Base-by-base conservation (phyloP, 2,888 invertebrate species). In the Ormyrus pomaceus region DNA sequence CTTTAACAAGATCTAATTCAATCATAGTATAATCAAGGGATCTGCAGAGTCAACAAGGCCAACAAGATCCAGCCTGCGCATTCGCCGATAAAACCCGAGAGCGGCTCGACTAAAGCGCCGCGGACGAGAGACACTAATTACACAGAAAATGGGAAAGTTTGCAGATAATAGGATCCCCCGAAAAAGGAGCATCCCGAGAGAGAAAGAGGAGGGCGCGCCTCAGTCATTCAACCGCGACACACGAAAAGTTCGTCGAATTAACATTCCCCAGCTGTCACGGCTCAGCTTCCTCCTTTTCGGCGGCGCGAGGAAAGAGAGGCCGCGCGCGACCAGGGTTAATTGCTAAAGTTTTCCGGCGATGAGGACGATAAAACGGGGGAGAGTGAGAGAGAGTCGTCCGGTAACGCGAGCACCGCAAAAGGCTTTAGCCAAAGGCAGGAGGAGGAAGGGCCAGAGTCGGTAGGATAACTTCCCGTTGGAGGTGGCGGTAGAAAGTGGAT, bases 241-340 rank as follows among this genome's bases (percentile, higher is more conserved):
- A 46, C 10, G 10, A 45, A 77, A 77, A 68, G 66, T 79, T 62
- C 13, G 58, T n/a, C 58, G 48, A 79, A 70, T 70, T 70, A 73
- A 74, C 69, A 69, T 64, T 74, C 68, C 55, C 34, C 50, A 50
- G 53, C 48, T 71, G 71, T 71, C 56, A 51, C 19, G 50, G 45
- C n/a, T 6, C 45, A 8, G 2, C 53, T 58, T 19, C 19, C 19
- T 19, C 19, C 19, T 0, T 19, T 19, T 0, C 19, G 19, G 19
- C 19, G 19, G 19, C 13, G 50, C 53, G 0, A 45, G n/a, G 6
- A 45, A 9, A 62, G 62, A 73, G 50, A 56, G 55, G 9, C 8
- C 13, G 50, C 10, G 19, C 58, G 66, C 34, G 11, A 10, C 51
- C 53, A 66, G 51, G 34, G 50, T 61, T 71, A 59, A 71, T 71